A percentile compares a stretch with the other conserved stretches of the same genome.
Conservation (phyloP, 2,797 vertebrate species). For the Pitangus sulphuratus region DNA sequence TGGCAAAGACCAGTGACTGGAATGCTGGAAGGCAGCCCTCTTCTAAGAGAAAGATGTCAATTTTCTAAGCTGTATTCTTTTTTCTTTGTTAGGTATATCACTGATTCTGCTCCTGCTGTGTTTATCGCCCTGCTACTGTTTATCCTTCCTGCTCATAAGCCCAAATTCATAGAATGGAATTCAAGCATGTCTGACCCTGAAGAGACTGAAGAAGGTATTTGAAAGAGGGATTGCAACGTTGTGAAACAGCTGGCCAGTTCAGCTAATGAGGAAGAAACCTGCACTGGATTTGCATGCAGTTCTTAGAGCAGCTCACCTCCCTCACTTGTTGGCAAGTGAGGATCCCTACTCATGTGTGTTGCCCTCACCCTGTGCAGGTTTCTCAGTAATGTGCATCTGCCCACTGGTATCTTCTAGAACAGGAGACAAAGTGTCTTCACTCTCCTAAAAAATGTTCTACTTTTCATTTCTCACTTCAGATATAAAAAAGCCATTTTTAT, state of each 20-base stretch:
- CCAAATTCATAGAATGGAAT: slow-evolving; percentile 76
- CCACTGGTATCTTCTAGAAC: background rate
- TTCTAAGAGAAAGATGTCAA: background rate
- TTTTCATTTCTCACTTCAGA: slow-evolving; percentile 68
- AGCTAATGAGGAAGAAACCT: background rate
- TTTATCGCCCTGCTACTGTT: slow-evolving; percentile 83
- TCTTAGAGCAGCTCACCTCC: background rate
- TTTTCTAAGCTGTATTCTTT: background rate
- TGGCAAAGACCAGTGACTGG: background rate
- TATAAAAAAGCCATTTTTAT: slow-evolving; percentile 63
- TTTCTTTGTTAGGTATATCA: slow-evolving; percentile 82
- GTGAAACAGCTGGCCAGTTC: background rate
- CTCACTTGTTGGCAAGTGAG: background rate
- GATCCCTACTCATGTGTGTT: background rate
- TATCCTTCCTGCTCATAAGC: slow-evolving; percentile 87
- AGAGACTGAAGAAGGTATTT: slow-evolving; percentile 79
- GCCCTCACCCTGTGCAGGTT: background rate
- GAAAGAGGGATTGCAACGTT: background rate
- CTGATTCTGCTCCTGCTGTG: slow-evolving; percentile 77
- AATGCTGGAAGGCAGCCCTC: background rate
- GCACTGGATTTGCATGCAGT: background rate
- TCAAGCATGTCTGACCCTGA: slow-evolving; percentile 69
- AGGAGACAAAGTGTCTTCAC: background rate
- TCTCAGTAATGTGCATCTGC: background rate
- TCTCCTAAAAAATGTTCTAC: slow-evolving; percentile 20